phyloP scores from a whole-genome alignment of 2,888 invertebrate genomes.

The Dugesia japonica region DNA sequence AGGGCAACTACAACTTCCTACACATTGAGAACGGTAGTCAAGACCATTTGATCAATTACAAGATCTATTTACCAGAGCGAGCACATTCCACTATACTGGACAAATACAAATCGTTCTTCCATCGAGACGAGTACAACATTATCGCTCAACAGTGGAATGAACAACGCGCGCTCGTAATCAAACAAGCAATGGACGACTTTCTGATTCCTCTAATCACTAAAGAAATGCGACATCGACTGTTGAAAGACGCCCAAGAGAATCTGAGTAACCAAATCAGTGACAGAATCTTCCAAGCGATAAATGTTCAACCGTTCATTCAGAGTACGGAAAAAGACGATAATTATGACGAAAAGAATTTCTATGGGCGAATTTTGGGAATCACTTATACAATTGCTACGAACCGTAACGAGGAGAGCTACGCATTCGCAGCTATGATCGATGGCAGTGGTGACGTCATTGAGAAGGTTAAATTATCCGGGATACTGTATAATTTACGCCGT shows the following conservation, averaged over 20 bases:
- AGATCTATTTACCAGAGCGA: conserved; percentile 27
- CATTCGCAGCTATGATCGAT: conserved; percentile 70
- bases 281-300: conserved; percentile 72
- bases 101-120: conserved; percentile 70
- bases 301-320: conserved; percentile 68
- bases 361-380: conserved; percentile 65
- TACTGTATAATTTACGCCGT: conserved; percentile 45
- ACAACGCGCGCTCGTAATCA: conserved; percentile 66
- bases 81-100: conserved; percentile 52
- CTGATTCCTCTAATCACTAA: conserved; percentile 73
- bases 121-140: conserved; percentile 72
- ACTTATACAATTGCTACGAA: conserved; percentile 53
- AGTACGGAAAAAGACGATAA: conserved; percentile 67
- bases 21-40: conserved; percentile 33
- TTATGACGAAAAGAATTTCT: conserved; percentile 52
- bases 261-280: conserved; percentile 56
- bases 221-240: conserved; percentile 63
- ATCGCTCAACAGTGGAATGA: conserved; percentile 75
- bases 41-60: conserved; percentile 37
- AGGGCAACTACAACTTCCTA: conserved; percentile 68
- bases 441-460: conserved; percentile 80
- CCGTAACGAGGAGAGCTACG: conserved; percentile 50
- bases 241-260: conserved; percentile 63
- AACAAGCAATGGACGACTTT: conserved; percentile 68
- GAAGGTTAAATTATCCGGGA: conserved; percentile 68